Evolutionary conservation across 2,113 vertebrate species (phyloP).

Genomic region (Neotragus pygmaeus): DNA sequence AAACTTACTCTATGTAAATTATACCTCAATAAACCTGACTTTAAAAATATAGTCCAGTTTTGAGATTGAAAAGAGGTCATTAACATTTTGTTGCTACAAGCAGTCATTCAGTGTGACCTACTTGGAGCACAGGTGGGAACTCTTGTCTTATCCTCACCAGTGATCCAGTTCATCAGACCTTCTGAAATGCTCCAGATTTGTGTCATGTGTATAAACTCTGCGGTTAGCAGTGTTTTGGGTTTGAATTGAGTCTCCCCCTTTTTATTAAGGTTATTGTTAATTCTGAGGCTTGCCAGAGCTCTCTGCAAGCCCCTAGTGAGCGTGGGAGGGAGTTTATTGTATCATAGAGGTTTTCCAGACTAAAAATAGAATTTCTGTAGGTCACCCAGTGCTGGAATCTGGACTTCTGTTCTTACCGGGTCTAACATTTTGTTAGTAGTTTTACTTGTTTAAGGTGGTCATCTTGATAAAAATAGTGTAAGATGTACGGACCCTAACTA

Average conservation of each 20-base stretch:
- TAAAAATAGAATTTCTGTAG: background rate
- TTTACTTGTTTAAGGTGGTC: background rate
- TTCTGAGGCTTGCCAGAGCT: background rate
- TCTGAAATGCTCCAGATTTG: background rate
- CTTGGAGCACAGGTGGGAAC: background rate
- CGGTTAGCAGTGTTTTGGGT: background rate
- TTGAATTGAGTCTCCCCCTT: background rate
- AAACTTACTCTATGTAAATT: background rate
- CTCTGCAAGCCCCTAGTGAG: background rate
- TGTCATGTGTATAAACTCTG: background rate
- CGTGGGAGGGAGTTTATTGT: background rate
- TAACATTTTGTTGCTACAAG: background rate
- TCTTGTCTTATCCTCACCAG: background rate
- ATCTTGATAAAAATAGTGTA: background rate
- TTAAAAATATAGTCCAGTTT: background rate
- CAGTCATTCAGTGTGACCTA: background rate
- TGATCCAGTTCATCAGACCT: background rate
- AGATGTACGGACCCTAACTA: background rate
- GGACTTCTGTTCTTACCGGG: background rate
- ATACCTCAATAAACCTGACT: background rate
- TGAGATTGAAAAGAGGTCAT: background rate
- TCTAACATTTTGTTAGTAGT: background rate
- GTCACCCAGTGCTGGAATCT: background rate
- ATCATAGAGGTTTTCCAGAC: background rate
- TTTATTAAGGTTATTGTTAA: background rate